Conservation (phyloP, 2,888 invertebrate genomes). For the Euplexia lucipara region DNA sequence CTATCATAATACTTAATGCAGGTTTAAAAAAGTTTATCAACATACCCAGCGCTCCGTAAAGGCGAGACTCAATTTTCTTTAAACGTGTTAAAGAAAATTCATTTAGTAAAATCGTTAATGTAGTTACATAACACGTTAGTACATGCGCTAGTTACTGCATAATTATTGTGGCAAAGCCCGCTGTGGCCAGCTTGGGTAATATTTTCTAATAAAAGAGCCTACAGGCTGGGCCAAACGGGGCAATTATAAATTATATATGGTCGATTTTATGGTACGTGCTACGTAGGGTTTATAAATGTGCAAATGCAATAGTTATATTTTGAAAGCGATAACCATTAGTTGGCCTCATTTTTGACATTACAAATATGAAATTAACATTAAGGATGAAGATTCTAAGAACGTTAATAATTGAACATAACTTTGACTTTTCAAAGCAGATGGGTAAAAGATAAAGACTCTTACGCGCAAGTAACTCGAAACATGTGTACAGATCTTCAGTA, state of each 20-base stretch:
- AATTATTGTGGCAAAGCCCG: slow-evolving; percentile 56
- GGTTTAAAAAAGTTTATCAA: slow-evolving; percentile 11
- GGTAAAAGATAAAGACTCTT: not conserved
- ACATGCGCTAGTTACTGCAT: slow-evolving; percentile 52
- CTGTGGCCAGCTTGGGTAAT: slow-evolving; percentile 47
- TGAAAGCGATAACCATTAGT: slow-evolving; percentile 9
- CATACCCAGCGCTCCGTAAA: not conserved
- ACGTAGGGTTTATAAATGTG: slow-evolving; percentile 17
- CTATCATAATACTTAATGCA: not conserved
- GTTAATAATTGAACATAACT: not conserved
- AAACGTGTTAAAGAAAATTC: slow-evolving; percentile 31
- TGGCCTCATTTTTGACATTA: no score
- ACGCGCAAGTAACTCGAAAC: not conserved
- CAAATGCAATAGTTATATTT: slow-evolving; percentile 24
- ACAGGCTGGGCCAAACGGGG: slow-evolving; percentile 46
- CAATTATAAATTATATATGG: slow-evolving; percentile 58
- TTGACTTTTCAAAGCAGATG: not conserved
- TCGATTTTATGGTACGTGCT: slow-evolving; percentile 46
- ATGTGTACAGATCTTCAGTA: not conserved
- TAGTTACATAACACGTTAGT: slow-evolving; percentile 24
- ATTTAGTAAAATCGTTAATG: slow-evolving; percentile 30
- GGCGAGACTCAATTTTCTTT: slow-evolving; percentile 5
- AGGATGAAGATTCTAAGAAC: no score
- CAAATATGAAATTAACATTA: no score
- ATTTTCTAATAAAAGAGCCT: slow-evolving; percentile 63